These are phyloP conservation scores for Ectemnius continuus DNA, from an alignment of 2,888 invertebrate genomes.

Conservation along the genomic window DNA sequence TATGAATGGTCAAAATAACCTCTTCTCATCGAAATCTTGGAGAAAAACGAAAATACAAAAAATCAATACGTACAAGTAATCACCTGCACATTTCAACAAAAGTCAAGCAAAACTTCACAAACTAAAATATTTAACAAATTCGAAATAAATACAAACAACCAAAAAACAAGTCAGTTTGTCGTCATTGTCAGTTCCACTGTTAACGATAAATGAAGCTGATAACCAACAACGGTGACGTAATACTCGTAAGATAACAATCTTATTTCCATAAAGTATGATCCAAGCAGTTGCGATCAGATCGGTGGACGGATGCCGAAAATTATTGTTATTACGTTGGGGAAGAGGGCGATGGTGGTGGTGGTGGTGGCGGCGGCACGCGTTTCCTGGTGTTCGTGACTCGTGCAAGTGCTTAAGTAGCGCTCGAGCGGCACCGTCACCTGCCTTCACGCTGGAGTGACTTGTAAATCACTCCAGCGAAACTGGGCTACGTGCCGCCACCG, in stretches of 20 bases:
- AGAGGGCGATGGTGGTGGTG: conserved; percentile 48
- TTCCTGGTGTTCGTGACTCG: conserved; percentile 56
- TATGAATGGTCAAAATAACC: too few species aligned
- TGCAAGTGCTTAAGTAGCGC: conserved; percentile 59
- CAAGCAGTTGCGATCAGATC: conserved; percentile 22
- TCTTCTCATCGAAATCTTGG: too few species aligned
- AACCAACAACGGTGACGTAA: background rate
- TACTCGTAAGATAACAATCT: background rate
- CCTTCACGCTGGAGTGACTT: conserved; percentile 76
- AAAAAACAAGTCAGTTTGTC: too few species aligned
- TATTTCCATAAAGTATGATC: conserved; percentile 25
- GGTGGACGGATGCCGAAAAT: conserved; percentile 28
- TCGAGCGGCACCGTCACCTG: conserved; percentile 75
- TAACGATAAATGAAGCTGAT: too few species aligned
- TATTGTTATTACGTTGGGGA: background rate
- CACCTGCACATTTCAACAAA: too few species aligned
- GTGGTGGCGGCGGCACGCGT: conserved; percentile 43
- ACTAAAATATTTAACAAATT: too few species aligned
- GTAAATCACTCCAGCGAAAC: conserved; percentile 76
- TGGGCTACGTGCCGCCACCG: conserved; percentile 67
- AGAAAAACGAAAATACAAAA: too few species aligned
- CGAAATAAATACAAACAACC: too few species aligned
- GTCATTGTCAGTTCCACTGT: too few species aligned
- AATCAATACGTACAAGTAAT: too few species aligned
- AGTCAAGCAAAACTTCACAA: too few species aligned